Evolutionary conservation across 2,888 invertebrate genomes (phyloP), one percentile per base, ranked within the genome.

Genomic region (Epirrita christyi): DNA sequence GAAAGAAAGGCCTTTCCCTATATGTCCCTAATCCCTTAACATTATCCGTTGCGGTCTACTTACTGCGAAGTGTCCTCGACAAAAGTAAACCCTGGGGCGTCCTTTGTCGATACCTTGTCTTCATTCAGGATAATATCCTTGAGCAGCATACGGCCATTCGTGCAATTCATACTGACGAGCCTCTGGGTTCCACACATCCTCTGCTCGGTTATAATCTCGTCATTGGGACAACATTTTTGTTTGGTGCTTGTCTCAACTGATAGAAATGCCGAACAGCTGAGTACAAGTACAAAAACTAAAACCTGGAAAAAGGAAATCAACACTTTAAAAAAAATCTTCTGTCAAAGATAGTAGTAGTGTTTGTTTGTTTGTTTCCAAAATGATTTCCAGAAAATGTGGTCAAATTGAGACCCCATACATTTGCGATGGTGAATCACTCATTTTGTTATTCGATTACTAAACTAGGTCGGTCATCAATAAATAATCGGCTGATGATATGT

Each of bases 391-490:
- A 21, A 21, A 21, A 21, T 21, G 4, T 21, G 4, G 21, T 21
- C 21, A 4, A 21, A 21, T 3, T 21, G 21, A 4, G 37, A 11
- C 6, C 7, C 6, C 32, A 1, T 32, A 27, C 8, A n/a, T 45
- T 34, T 38, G 29, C n/a, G 40, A 54, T 14, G 38, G 21, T 55
- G 49, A 45, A 34, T 49, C 49, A 55, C 41, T 51, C 15, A 14
- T 57, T 58, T 47, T 44, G 71, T 66, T 60, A 64, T 66, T 68
- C 63, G 71, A 75, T 77, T 63, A 69, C 58, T 72, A 61, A 89
- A 83, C 71, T 89, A 76, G 89, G 90, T 88, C 90, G 76, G 72
- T 67, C 68, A 64, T 63, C 84, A 88, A 88, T 89, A 80, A 83
- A 68, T 59, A 71, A 70, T 78, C 71, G 67, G 74, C 40, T 85